Conservation (phyloP, 2,113 vertebrate genomes). For the Polyodon spathula region DNA sequence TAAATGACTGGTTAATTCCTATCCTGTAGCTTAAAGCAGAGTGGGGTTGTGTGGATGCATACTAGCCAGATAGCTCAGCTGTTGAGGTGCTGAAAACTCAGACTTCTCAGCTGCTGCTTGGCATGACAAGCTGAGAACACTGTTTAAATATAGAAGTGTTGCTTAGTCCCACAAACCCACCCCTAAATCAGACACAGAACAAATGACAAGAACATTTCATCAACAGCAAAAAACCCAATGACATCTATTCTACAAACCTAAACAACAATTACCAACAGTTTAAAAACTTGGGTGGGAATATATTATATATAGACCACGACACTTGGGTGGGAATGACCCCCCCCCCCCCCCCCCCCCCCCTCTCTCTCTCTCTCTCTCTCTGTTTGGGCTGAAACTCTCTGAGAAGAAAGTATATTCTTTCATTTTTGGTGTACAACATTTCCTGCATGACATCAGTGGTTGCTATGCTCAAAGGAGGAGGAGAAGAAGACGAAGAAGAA, state of each 20-base stretch:
- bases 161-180: slow-evolving; percentile 61
- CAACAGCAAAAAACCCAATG: neutral
- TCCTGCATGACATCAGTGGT: slow-evolving; percentile 52
- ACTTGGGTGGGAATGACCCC: slow-evolving; percentile 50
- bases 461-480: slow-evolving; percentile 44
- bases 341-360: slow-evolving; percentile 50
- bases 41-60: slow-evolving; percentile 16
- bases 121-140: slow-evolving; percentile 75
- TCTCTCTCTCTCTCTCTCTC: slow-evolving; percentile 41
- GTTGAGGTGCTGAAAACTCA: slow-evolving; percentile 66
- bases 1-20: slow-evolving; percentile 15
- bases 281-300: neutral
- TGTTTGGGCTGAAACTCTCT: slow-evolving; percentile 18
- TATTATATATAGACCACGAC: no score
- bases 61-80: slow-evolving; percentile 63
- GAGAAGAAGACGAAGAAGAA: slow-evolving; percentile 9
- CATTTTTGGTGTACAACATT: slow-evolving; percentile 34
- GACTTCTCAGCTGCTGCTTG: slow-evolving; percentile 78
- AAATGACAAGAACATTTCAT: slow-evolving; percentile 12
- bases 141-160: slow-evolving; percentile 77
- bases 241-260: no score
- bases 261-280: neutral
- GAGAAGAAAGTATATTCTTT: slow-evolving; percentile 38
- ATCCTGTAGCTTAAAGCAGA: slow-evolving; percentile 13
- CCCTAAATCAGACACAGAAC: slow-evolving; percentile 40